phyloP scores from a whole-genome alignment of 2,797 vertebrate species.

The Ibycter americanus region DNA sequence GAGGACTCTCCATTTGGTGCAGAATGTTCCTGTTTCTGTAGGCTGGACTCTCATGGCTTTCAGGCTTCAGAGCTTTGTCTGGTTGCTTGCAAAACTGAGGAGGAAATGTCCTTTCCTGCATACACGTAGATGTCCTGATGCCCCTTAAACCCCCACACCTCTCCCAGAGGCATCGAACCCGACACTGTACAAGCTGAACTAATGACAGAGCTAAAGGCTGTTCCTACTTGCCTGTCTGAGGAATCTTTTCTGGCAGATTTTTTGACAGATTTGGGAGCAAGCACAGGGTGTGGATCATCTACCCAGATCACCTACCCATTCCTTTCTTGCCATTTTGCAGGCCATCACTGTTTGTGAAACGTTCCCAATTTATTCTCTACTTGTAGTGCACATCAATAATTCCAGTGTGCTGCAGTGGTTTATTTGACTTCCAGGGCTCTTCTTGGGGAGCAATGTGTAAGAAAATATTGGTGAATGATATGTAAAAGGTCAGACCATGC shows the following conservation, averaged over 20 bases:
- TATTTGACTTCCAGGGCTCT: not conserved
- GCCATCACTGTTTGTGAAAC: not conserved
- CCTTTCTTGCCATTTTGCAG: not conserved
- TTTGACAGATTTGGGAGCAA: not conserved
- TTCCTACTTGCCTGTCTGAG: not conserved
- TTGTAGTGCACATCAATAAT: not conserved
- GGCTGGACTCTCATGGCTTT: not conserved
- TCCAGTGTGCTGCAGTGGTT: not conserved
- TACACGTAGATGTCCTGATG: fast-evolving
- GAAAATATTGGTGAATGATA: not conserved
- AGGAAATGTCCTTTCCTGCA: not conserved
- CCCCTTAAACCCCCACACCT: not conserved
- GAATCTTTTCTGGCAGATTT: not conserved
- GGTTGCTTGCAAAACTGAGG: not conserved
- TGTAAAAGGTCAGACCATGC: not conserved
- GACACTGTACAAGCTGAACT: not conserved
- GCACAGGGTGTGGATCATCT: not conserved
- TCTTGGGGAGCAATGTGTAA: not conserved
- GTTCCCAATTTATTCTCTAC: not conserved
- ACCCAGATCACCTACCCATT: not conserved
- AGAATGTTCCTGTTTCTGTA: not conserved
- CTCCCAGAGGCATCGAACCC: not conserved
- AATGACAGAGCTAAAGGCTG: not conserved
- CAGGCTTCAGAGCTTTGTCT: not conserved
- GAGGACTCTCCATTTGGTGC: not conserved